These are phyloP conservation scores for Halcyon malimbica DNA, from an alignment of 2,113 vertebrate genomes.

Conservation along the genomic window DNA sequence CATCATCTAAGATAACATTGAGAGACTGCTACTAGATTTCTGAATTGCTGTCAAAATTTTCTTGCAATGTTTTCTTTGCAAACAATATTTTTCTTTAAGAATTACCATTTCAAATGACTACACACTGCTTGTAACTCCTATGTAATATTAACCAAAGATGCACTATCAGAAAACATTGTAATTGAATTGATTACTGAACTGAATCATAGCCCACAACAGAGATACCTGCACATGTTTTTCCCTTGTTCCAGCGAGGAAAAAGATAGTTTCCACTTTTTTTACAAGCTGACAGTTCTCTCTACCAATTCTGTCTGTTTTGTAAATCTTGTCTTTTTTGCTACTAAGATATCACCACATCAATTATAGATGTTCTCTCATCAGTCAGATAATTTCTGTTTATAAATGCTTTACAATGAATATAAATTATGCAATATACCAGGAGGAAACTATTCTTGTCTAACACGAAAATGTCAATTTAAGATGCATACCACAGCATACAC, in stretches of 20 bases:
- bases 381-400: neutral
- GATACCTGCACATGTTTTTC: rapidly evolving
- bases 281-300: neutral
- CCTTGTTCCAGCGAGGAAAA: neutral
- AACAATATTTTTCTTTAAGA: neutral
- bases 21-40: neutral
- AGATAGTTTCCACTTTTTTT: neutral
- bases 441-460: conserved; percentile 3
- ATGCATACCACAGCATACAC: neutral
- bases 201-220: neutral
- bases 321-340: neutral
- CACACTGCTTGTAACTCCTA: neutral
- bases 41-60: too few relatives aligned
- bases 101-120: neutral
- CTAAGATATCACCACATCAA: neutral
- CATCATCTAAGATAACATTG: neutral
- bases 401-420: neutral
- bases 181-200: neutral
- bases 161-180: neutral
- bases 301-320: neutral
- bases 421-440: neutral
- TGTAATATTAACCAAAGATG: neutral
- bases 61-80: neutral
- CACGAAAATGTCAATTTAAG: neutral
- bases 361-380: neutral